These are phyloP conservation scores for Connochaetes taurinus DNA, from an alignment of 2,113 vertebrate genomes.

Conservation along the genomic window DNA sequence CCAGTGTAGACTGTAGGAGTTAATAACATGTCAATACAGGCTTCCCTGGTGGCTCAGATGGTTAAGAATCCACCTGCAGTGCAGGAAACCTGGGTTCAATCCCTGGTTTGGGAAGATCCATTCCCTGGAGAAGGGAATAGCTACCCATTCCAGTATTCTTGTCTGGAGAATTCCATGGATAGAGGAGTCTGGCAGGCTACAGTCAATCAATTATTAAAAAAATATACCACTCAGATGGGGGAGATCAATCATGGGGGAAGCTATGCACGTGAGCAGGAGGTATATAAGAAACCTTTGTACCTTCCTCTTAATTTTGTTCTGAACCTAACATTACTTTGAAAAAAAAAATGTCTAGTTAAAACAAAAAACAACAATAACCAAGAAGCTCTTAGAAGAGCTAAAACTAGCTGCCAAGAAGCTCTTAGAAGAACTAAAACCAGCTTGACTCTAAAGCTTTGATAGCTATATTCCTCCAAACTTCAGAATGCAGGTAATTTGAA, in stretches of 20 bases:
- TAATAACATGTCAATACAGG: not conserved
- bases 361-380: not conserved
- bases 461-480: slow-evolving; percentile 42
- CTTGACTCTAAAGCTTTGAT: not conserved
- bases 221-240: not conserved
- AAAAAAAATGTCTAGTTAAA: not conserved
- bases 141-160: not conserved
- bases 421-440: not conserved
- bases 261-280: not conserved
- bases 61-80: not conserved
- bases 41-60: not conserved
- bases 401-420: not conserved
- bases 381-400: not conserved
- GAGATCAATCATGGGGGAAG: not conserved
- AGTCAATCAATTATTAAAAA: not conserved
- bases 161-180: not conserved
- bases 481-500: slow-evolving; percentile 31
- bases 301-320: not conserved
- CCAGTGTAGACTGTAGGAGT: not conserved
- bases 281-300: not conserved
- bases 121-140: not conserved
- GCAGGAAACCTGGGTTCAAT: not conserved
- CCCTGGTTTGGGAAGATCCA: not conserved
- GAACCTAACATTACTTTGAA: not conserved
- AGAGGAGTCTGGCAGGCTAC: not conserved